Base-by-base conservation (phyloP, 1,140 invertebrate species). In the Trissolcus basalis region DNA sequence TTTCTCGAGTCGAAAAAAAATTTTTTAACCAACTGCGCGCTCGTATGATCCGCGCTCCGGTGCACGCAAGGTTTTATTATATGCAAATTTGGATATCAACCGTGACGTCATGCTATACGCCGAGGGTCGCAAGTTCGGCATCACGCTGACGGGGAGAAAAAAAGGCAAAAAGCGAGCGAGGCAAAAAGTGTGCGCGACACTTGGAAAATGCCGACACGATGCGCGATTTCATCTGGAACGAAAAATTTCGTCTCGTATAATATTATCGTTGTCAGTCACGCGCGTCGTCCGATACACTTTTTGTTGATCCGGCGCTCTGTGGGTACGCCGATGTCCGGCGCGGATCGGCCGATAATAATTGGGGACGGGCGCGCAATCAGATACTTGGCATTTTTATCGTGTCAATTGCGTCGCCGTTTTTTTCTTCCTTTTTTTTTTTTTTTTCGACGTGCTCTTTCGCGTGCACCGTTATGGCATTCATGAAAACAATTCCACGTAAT, bases 21-120 rank as follows among this genome's bases (percentile, higher is more conserved):
- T 39, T 39, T 39, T 39, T n/a, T 39, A 39, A 9, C 19, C 19
- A 27, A 27, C 19, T 27, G 19, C 19, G 19, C 19, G 19, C 19
- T 27, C 6, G 19, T 27, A 27, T 27, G 19, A 72, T 41, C 60
- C 51, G n/a, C 9, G 69, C 70, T 50, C 71, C 49, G 53, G 71
- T 56, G 73, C 81, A 81, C 80, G 77, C 81, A 78, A 82, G 61
- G 79, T 82, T 83, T 85, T 83, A 83, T 85, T 85, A 85, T 84
- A 27, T 39, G 80, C 77, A 85, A 83, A 85, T 85, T 81, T 82
- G 81, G 36, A 83, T 83, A 75, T 75, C 70, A 65, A 70, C 45
- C 70, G 44, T 77, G 74, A 80, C 78, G 78, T 80, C 74, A 75
- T 63, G 71, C 14, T 33, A 27, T 3, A 9, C 48, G 32, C 11